phyloP scores from a whole-genome alignment of 2,888 invertebrate genomes.

The Drosophila paramelanica region DNA sequence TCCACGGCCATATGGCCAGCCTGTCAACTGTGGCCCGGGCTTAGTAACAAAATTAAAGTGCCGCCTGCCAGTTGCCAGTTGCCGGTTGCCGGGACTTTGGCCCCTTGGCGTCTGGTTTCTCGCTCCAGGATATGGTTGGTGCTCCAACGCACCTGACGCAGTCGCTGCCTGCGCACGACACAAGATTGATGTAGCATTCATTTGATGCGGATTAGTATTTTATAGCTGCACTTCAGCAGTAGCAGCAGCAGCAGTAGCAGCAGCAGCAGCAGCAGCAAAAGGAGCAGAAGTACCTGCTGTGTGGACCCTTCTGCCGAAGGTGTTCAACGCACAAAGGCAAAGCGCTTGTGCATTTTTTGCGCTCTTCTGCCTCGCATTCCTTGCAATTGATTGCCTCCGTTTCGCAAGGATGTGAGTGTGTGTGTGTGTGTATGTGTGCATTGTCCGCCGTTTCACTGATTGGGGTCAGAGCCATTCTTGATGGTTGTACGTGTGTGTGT shows the following conservation, averaged over 20 bases:
- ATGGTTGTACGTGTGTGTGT: slow-evolving; percentile 19
- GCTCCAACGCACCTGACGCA: slow-evolving; percentile 32
- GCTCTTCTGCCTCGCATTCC: slow-evolving; percentile 69
- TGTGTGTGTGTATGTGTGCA: slow-evolving; percentile 16
- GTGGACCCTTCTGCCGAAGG: slow-evolving; percentile 29
- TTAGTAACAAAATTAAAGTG: slow-evolving; percentile 79
- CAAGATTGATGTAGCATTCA: slow-evolving; percentile 79
- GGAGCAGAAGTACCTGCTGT: not conserved
- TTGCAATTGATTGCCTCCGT: slow-evolving; percentile 75
- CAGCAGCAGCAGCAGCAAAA: not conserved
- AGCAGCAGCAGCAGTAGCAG: slow-evolving; percentile 15
- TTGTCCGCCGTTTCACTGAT: slow-evolving; percentile 49
- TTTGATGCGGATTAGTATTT: slow-evolving; percentile 81
- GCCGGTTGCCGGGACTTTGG: slow-evolving; percentile 5
- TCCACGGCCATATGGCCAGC: slow-evolving; percentile 63
- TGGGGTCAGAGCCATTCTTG: slow-evolving; percentile 36
- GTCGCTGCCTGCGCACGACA: slow-evolving; percentile 66
- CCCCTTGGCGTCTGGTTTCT: slow-evolving; percentile 10
- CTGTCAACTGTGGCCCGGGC: slow-evolving; percentile 59
- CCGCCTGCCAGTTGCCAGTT: slow-evolving; percentile 51
- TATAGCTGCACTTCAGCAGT: slow-evolving; percentile 78
- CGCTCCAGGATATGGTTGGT: not conserved
- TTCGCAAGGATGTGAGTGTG: slow-evolving; percentile 49
- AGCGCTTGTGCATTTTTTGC: slow-evolving; percentile 58
- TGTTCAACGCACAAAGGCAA: slow-evolving; percentile 58